Evolutionary conservation across 2,888 invertebrate species (phyloP), one percentile per base, ranked within the genome.

Genomic region (Lasioglossum oenotherae): DNA sequence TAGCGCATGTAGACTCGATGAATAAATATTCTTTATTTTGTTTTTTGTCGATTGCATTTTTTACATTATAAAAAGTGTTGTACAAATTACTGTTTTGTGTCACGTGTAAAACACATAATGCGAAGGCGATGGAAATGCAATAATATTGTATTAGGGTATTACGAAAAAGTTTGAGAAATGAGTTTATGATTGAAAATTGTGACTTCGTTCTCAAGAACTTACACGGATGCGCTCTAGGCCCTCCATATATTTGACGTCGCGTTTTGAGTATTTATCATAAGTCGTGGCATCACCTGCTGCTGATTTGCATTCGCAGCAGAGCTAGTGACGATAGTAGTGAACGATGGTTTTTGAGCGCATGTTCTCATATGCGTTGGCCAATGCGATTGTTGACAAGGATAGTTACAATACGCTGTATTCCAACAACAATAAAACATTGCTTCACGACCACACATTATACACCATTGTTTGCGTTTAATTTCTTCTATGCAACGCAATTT

Each of bases 371-470:
- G 99, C 14, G 96, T 95, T 1, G 97, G 95, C 99, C 99, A 99
- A 95, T 99, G 98, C 89, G 97, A 96, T 93, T 98, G 97, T 95
- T 99, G 99, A 92, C 99, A 99, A 2, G 97, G 96, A 94, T 98
- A 97, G 95, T 98, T 98, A 95, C 99, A 99, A 95, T 99, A 99
- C 78, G 98, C 97, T 0, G 99, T 99, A 96, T 99, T 99, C 99
- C 99, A 99, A 94, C 99, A 99, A 93, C 99, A 99, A 95, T 98
- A 98, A 95, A 98, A 98, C 91, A 98, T 97, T 0, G 99, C 98
- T 95, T 99, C 99, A 90, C 97, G 97, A 67, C 96, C 96, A 95
- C 99, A 99, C 93, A 97, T 96, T 0, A 98, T 97, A 95, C 99
- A 99, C 99, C 99, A 99, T 94, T 98, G 98, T 93, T 98, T 98